These are phyloP conservation scores for Parnassius mnemosyne DNA, from an alignment of 2,888 invertebrate species.

Conservation along the genomic window DNA sequence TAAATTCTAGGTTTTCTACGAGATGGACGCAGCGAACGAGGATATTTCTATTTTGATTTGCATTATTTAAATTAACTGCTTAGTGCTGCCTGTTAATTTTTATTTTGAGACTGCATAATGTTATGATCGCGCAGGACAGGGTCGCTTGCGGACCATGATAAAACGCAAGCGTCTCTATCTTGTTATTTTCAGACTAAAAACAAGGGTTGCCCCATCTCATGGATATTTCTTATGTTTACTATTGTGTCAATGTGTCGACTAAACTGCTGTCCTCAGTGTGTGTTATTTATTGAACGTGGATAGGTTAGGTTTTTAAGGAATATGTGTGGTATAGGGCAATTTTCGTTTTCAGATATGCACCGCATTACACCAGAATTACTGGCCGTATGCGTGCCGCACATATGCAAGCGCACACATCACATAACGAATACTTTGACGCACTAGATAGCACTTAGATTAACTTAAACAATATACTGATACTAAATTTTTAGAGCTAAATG, in stretches of 20 bases:
- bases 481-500: slow-evolving; percentile 70
- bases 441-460: slow-evolving; percentile 79
- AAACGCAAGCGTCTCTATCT: slow-evolving; percentile 52
- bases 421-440: slow-evolving; percentile 73
- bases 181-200: slow-evolving; percentile 59
- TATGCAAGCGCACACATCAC: slow-evolving; percentile 81
- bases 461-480: slow-evolving; percentile 67
- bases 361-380: slow-evolving; percentile 81
- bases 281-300: slow-evolving; percentile 63
- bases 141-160: slow-evolving; percentile 44
- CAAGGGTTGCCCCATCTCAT: slow-evolving; percentile 81
- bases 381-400: slow-evolving; percentile 81
- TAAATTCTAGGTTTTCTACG: slow-evolving; percentile 66
- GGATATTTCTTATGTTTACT: slow-evolving; percentile 76
- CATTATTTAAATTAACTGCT: slow-evolving; percentile 54
- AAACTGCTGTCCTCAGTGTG: slow-evolving; percentile 74
- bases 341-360: slow-evolving; percentile 81
- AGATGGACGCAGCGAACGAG: slow-evolving; percentile 52
- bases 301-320: slow-evolving; percentile 71
- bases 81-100: slow-evolving; percentile 47
- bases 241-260: slow-evolving; percentile 77
- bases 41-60: slow-evolving; percentile 44
- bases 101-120: slow-evolving; percentile 49
- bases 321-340: slow-evolving; percentile 81
- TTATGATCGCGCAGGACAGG: slow-evolving; percentile 55